Evolutionary conservation across 2,888 invertebrate species (phyloP).

Genomic region (Plebejus anna): DNA sequence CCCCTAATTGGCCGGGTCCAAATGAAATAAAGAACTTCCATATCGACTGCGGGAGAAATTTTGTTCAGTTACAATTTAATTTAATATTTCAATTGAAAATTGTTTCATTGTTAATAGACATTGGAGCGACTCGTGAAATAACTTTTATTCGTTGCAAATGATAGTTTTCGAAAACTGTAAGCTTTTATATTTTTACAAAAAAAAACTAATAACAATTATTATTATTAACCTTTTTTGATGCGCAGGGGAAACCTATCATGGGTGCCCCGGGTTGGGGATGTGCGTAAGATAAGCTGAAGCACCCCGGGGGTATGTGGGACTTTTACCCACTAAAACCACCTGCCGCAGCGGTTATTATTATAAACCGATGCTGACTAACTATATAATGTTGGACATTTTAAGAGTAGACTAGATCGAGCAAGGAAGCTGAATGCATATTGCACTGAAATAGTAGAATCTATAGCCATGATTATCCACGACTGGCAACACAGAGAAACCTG

Average conservation of each 20-base stretch:
- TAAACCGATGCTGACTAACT: background rate
- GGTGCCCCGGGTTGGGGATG: no score
- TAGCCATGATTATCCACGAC: background rate
- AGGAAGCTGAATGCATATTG: no score
- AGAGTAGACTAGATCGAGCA: no score
- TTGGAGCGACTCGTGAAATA: background rate
- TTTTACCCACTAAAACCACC: no score
- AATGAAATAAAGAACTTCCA: slow-evolving; percentile 23
- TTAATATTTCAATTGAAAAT: slow-evolving; percentile 21
- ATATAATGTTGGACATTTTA: no score
- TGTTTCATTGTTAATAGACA: slow-evolving; percentile 15
- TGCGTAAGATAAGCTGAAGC: no score
- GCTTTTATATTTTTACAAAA: background rate
- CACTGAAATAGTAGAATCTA: background rate
- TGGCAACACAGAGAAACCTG: slow-evolving; percentile 5
- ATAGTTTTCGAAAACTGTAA: background rate
- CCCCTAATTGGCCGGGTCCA: slow-evolving; percentile 32
- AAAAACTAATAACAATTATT: background rate
- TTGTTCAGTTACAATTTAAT: slow-evolving; percentile 18
- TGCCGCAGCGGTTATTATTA: background rate
- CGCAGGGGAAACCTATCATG: no score
- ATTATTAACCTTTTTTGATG: background rate
- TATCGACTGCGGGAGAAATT: slow-evolving; percentile 22
- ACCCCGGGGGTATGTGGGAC: no score
- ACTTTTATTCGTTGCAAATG: background rate